phyloP scores from a whole-genome alignment of 1,140 invertebrate genomes.

The Cyrtorhinus lividipennis region DNA sequence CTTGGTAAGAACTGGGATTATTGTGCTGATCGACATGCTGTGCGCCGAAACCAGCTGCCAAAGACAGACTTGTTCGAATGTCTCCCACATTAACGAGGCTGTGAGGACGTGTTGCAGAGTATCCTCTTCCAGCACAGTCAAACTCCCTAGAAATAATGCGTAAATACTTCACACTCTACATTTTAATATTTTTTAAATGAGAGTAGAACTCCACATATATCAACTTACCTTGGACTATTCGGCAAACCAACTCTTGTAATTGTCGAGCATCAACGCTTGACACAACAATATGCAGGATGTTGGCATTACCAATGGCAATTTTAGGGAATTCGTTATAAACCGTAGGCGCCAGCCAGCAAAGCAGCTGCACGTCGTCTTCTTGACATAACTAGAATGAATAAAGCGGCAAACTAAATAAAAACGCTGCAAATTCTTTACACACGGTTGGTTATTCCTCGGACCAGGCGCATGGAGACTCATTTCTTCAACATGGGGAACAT shows the following conservation, averaged over 20 bases:
- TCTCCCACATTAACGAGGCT: constrained; percentile 85
- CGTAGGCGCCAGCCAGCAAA: constrained; percentile 81
- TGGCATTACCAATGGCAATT: constrained; percentile 68
- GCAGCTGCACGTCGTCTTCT: constrained; percentile 69
- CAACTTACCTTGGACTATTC: constrained; percentile 82
- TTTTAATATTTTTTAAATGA: too few species aligned
- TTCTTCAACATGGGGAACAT: too few species aligned
- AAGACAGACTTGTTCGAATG: constrained; percentile 89
- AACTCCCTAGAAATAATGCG: constrained; percentile 28
- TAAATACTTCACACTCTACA: too few species aligned
- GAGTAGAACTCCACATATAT: too few species aligned
- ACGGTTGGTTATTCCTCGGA: too few species aligned
- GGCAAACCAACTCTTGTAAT: constrained; percentile 75
- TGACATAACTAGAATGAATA: constrained; percentile 48
- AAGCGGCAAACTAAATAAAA: background rate
- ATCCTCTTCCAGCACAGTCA: constrained; percentile 65
- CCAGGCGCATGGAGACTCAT: too few species aligned
- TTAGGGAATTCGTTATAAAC: constrained; percentile 81
- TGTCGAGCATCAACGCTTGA: constrained; percentile 76
- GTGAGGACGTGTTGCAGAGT: constrained; percentile 54
- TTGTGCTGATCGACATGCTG: constrained; percentile 75
- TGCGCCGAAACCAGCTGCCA: constrained; percentile 91
- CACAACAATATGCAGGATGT: constrained; percentile 72
- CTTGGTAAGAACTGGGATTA: constrained; percentile 78
- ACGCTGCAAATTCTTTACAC: too few species aligned